Conservation (phyloP, 2,797 vertebrate genomes). For the Phoxinus dragarum region DNA sequence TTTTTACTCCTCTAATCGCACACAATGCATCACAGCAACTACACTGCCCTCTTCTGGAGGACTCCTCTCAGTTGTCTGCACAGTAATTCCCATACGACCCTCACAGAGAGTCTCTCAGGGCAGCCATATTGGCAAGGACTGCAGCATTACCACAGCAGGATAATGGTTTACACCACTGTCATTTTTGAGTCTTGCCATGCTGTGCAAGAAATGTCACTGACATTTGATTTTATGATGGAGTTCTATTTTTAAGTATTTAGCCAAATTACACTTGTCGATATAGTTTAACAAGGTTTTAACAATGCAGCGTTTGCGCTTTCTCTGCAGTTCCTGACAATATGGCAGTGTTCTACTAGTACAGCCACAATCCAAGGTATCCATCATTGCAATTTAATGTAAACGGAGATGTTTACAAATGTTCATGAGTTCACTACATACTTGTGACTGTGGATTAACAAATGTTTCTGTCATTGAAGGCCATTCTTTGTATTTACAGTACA, state of each 20-base stretch:
- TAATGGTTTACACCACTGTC: constrained; percentile 37
- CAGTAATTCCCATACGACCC: constrained; percentile 21
- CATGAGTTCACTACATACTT: constrained; percentile 19
- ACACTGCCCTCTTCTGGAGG: constrained; percentile 52
- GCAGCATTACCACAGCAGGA: constrained; percentile 40
- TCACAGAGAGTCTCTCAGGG: constrained; percentile 50
- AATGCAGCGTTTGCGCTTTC: constrained; percentile 27
- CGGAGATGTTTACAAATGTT: constrained; percentile 24
- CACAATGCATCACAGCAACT: constrained; percentile 29
- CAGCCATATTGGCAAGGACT: constrained; percentile 54
- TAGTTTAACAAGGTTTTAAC: constrained; percentile 29
- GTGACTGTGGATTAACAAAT: constrained; percentile 19
- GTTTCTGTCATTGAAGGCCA: constrained; percentile 3
- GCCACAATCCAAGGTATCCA: constrained; percentile 28
- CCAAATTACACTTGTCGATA: background rate
- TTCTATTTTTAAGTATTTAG: constrained; percentile 43
- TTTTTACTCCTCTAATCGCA: constrained; percentile 25
- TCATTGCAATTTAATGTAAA: constrained; percentile 26
- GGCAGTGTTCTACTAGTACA: constrained; percentile 28
- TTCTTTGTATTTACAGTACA: constrained; percentile 34
- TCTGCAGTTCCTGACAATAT: constrained; percentile 50
- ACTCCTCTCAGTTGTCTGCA: constrained; percentile 38
- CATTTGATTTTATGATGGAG: constrained; percentile 31
- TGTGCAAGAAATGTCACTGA: constrained; percentile 17
- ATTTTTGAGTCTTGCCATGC: constrained; percentile 30